Evolutionary conservation across 1,140 invertebrate genomes (phyloP).

Genomic region (Drosophila oshimai): DNA sequence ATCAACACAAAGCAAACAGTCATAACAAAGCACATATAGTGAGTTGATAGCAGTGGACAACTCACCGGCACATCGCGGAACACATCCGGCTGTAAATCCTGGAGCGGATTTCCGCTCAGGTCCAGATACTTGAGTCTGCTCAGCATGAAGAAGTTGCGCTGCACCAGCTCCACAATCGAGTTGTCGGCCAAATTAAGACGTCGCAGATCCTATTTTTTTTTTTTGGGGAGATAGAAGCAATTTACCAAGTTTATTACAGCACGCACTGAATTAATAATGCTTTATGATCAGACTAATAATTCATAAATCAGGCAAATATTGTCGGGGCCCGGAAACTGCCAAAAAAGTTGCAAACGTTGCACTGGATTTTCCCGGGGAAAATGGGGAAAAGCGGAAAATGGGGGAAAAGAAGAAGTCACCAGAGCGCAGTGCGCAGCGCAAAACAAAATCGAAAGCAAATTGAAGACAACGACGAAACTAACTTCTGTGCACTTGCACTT

Average conservation of each 20-base stretch:
- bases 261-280: slow-evolving; percentile 65
- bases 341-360: slow-evolving; percentile 53
- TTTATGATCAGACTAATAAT: slow-evolving; percentile 60
- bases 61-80: slow-evolving; percentile 89
- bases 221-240: slow-evolving; percentile 28
- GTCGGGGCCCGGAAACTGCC: slow-evolving; percentile 46
- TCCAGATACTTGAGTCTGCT: slow-evolving; percentile 87
- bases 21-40: neutral
- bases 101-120: slow-evolving; percentile 89
- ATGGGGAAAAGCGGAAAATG: neutral
- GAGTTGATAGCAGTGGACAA: slow-evolving; percentile 28
- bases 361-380: neutral
- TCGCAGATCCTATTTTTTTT: slow-evolving; percentile 83
- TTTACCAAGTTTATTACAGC: slow-evolving; percentile 54
- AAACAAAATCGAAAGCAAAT: slow-evolving; percentile 79
- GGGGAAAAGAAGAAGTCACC: slow-evolving; percentile 34
- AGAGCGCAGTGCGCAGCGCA: slow-evolving; percentile 28
- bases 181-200: slow-evolving; percentile 89
- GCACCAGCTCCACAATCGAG: slow-evolving; percentile 87
- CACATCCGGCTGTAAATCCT: slow-evolving; percentile 88
- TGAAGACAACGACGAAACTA: slow-evolving; percentile 68
- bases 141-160: slow-evolving; percentile 86
- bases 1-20: slow-evolving; percentile 10
- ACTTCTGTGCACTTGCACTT: slow-evolving; percentile 52
- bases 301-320: slow-evolving; percentile 64